Evolutionary conservation across 2,113 vertebrate genomes (phyloP).

Genomic region (Microtus oregoni): DNA sequence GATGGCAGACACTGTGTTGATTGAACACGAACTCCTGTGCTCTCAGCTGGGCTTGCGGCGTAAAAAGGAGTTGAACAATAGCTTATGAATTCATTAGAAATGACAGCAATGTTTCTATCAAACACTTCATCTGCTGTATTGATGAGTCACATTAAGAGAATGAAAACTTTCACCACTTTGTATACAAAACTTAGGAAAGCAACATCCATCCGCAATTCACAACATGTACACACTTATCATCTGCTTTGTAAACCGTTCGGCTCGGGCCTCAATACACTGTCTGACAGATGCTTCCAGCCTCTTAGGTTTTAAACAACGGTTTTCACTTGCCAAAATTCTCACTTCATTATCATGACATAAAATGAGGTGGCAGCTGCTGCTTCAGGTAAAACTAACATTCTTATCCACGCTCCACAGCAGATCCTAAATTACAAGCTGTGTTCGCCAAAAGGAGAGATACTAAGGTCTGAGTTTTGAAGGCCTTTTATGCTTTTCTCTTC

Average conservation of each 20-base stretch:
- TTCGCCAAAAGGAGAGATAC: slow-evolving; percentile 45
- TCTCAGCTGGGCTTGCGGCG: slow-evolving; percentile 68
- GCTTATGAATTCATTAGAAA: slow-evolving; percentile 78
- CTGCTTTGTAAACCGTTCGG: slow-evolving; percentile 73
- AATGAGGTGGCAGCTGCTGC: slow-evolving; percentile 61
- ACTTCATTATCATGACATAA: slow-evolving; percentile 62
- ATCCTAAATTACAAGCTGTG: slow-evolving; percentile 17
- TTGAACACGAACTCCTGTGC: slow-evolving; percentile 46
- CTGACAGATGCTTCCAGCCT: slow-evolving; percentile 73
- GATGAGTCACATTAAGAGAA: slow-evolving; percentile 76
- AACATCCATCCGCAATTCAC: slow-evolving; percentile 70
- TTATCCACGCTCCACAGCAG: background rate
- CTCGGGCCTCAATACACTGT: slow-evolving; percentile 76
- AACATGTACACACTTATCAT: slow-evolving; percentile 77
- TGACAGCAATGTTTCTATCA: slow-evolving; percentile 70
- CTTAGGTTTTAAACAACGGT: slow-evolving; percentile 74
- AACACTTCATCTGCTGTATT: slow-evolving; percentile 80
- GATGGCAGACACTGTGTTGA: slow-evolving; percentile 49
- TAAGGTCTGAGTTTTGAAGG: background rate
- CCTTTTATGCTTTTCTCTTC: slow-evolving; percentile 43
- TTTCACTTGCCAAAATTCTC: slow-evolving; percentile 73
- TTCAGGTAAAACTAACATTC: slow-evolving; percentile 71
- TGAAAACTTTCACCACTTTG: slow-evolving; percentile 77
- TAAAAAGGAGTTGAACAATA: slow-evolving; percentile 75
- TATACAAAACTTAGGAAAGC: slow-evolving; percentile 78